These are phyloP conservation scores for Megamerina dolium DNA, from an alignment of 2,888 invertebrate species.

Conservation along the genomic window DNA sequence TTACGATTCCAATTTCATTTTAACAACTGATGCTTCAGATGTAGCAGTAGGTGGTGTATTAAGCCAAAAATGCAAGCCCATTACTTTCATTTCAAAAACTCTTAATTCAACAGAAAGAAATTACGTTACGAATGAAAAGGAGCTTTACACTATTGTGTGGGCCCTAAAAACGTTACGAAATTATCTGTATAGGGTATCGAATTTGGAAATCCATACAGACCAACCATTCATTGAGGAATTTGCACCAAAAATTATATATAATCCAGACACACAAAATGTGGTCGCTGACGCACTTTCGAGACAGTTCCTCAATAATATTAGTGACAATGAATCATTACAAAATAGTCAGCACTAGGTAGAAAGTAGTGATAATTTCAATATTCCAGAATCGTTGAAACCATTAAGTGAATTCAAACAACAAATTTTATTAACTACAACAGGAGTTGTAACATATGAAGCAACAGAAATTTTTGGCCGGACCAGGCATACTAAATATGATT, in stretches of 20 bases:
- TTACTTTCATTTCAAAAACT: slow-evolving; percentile 11
- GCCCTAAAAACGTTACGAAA: slow-evolving; percentile 27
- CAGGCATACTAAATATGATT: slow-evolving; percentile 7
- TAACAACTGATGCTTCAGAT: too few relatives aligned
- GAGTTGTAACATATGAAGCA: slow-evolving; percentile 14
- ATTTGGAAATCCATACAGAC: slow-evolving; percentile 17
- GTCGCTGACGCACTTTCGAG: too few relatives aligned
- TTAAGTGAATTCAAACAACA: neutral
- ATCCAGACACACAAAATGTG: slow-evolving; percentile 36
- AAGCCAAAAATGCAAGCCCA: too few relatives aligned
- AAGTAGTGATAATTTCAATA: too few relatives aligned
- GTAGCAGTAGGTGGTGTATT: too few relatives aligned
- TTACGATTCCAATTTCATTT: slow-evolving; percentile 2
- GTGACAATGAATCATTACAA: too few relatives aligned
- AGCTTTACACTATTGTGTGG: slow-evolving; percentile 12
- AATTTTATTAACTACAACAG: neutral
- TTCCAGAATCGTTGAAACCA: too few relatives aligned
- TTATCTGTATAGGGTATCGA: slow-evolving; percentile 33
- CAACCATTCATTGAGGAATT: slow-evolving; percentile 11
- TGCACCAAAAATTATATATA: too few relatives aligned
- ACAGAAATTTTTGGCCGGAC: slow-evolving; percentile 5
- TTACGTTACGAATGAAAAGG: slow-evolving; percentile 9
- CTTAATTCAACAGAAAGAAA: slow-evolving; percentile 8
- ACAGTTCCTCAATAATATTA: too few relatives aligned
- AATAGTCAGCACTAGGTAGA: too few relatives aligned